phyloP scores from a whole-genome alignment of 1,140 invertebrate species.

The Orchesella cincta region DNA sequence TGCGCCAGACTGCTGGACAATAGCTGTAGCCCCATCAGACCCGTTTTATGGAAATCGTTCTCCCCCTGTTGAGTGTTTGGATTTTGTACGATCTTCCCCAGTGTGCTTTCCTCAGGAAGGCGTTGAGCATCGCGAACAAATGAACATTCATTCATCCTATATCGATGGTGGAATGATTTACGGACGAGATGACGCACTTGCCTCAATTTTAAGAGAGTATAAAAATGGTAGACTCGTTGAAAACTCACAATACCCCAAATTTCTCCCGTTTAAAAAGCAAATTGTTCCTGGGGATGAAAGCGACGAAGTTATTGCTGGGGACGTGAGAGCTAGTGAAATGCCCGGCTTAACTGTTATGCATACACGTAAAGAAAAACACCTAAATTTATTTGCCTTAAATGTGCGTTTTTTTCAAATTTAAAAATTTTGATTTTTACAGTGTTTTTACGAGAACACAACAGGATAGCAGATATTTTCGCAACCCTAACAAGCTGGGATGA shows the following conservation, averaged over 20 bases:
- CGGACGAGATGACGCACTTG: conserved; percentile 59
- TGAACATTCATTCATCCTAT: conserved; percentile 64
- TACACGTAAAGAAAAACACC: conserved; percentile 52
- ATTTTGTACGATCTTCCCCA: conserved; percentile 23
- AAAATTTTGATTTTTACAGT: conserved; percentile 43
- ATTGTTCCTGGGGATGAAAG: conserved; percentile 51
- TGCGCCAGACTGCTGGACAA: not conserved
- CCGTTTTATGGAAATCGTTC: not conserved
- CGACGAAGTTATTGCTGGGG: conserved; percentile 58
- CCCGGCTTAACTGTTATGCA: conserved; percentile 61
- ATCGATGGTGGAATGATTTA: conserved; percentile 68
- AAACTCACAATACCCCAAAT: conserved; percentile 52
- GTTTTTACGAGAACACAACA: conserved; percentile 58
- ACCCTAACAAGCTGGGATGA: conserved; percentile 62
- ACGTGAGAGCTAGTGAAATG: conserved; percentile 72
- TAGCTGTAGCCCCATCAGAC: not conserved
- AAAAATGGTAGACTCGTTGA: conserved; percentile 53
- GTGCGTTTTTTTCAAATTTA: not conserved
- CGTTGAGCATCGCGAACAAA: not conserved
- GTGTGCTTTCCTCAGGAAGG: not conserved
- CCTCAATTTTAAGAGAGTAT: conserved; percentile 12
- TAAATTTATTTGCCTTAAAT: not conserved
- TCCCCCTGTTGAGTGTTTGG: conserved; percentile 21
- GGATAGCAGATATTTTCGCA: conserved; percentile 51
- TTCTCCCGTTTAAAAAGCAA: conserved; percentile 49